Percentiles rank a stretch among this genome's conserved stretches.
Evolutionary conservation across 2,113 vertebrate genomes (phyloP).

Genomic region (Seriola rivoliana): DNA sequence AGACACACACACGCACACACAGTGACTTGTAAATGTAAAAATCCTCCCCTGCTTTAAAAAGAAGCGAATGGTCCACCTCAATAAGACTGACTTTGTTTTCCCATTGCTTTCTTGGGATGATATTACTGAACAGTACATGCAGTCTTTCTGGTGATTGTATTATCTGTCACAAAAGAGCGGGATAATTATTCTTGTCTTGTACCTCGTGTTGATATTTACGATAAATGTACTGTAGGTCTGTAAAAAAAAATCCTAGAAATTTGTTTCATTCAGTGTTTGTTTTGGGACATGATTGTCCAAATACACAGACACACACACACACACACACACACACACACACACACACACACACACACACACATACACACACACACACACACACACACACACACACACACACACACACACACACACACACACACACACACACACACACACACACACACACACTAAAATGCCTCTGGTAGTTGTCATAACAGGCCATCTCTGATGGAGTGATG

Average conservation of each 20-base stretch:
- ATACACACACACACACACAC: conserved; percentile 43
- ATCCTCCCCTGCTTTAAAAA: conserved; percentile 45
- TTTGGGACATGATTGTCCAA: conserved; percentile 40
- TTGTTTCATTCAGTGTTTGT: conserved; percentile 64
- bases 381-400: conserved; percentile 33
- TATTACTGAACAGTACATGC: background rate
- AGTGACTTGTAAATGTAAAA: conserved; percentile 61
- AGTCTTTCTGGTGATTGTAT: background rate
- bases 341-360: conserved; percentile 33
- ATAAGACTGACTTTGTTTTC: conserved; percentile 15
- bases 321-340: conserved; percentile 28
- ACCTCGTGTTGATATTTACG: conserved; percentile 28
- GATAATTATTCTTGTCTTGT: conserved; percentile 9
- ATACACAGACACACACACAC: conserved; percentile 32
- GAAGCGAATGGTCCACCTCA: conserved; percentile 22
- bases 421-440: conserved; percentile 25
- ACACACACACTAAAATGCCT: conserved; percentile 56
- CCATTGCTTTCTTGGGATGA: background rate
- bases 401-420: conserved; percentile 35
- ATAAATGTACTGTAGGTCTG: conserved; percentile 19
- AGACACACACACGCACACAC: conserved; percentile 53
- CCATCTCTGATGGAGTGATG: conserved; percentile 71
- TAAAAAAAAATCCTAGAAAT: conserved; percentile 36
- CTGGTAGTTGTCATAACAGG: conserved; percentile 75
- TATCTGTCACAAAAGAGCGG: conserved; percentile 21